A percentile compares a stretch with the other conserved stretches of the same genome.
Evolutionary conservation across 2,888 invertebrate species (phyloP).

Genomic region (Yponomeuta evonymella): DNA sequence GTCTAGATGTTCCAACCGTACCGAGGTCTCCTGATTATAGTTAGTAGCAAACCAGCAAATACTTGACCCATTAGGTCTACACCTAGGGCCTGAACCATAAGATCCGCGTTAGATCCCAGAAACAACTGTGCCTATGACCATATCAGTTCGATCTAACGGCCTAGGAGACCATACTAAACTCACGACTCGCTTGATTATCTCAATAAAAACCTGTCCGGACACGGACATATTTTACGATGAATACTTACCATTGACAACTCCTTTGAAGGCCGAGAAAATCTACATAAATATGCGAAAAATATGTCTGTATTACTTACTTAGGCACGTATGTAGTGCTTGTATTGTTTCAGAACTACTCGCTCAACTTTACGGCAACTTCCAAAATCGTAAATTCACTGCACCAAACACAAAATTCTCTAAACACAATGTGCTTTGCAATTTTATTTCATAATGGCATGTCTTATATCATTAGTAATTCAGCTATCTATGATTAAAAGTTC

Average conservation of each 20-base stretch:
- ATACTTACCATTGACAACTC: not conserved
- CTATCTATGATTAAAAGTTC: slow-evolving; percentile 3
- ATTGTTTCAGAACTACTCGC: not conserved
- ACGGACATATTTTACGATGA: not conserved
- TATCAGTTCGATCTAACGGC: slow-evolving; percentile 13
- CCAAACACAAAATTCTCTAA: not conserved
- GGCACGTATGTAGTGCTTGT: too few relatives aligned
- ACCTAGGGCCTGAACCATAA: not conserved
- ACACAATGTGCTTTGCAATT: not conserved
- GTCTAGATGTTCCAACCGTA: too few relatives aligned
- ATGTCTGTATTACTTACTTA: not conserved
- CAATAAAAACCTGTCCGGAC: not conserved
- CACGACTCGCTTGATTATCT: not conserved
- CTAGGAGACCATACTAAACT: not conserved
- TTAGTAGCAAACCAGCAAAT: not conserved
- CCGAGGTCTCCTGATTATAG: too few relatives aligned
- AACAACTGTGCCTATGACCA: slow-evolving; percentile 14
- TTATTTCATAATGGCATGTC: slow-evolving; percentile 6
- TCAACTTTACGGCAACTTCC: not conserved
- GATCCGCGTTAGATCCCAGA: slow-evolving; percentile 3
- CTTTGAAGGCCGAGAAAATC: slow-evolving; percentile 8
- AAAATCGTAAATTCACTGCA: slow-evolving; percentile 2
- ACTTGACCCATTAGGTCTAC: slow-evolving; percentile 4
- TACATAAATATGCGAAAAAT: slow-evolving; percentile 10
- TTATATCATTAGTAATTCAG: not conserved